Conservation (phyloP, 2,797 vertebrate species). For the Sebastes cheni region DNA sequence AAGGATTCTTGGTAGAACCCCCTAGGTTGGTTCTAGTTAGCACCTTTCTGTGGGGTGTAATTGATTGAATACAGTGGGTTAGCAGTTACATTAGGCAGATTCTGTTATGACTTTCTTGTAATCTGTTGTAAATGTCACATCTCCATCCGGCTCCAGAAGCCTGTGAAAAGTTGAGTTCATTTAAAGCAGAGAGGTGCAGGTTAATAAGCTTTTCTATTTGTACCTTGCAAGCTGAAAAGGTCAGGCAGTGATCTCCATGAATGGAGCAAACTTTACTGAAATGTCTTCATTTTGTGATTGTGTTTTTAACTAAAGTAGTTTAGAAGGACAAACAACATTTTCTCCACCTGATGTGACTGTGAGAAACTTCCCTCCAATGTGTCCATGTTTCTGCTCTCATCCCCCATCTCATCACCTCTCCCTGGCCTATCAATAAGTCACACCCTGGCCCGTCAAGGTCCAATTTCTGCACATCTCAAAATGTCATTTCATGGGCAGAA, state of each 20-base stretch:
- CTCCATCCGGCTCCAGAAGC: not conserved
- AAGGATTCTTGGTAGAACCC: fast-evolving
- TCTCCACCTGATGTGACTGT: not conserved
- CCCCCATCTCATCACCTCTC: constrained; percentile 1
- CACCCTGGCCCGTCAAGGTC: constrained; percentile 6
- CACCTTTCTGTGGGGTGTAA: not conserved
- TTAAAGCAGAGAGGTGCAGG: not conserved
- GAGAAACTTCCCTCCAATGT: not conserved
- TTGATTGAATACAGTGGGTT: not conserved
- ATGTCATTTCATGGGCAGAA: constrained; percentile 43
- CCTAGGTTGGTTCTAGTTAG: not conserved
- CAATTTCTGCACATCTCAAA: constrained; percentile 31
- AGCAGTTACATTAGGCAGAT: not conserved
- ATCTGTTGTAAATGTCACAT: constrained; percentile 34
- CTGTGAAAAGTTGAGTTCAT: constrained; percentile 1
- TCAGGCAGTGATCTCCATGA: not conserved
- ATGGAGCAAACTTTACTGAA: constrained; percentile 4
- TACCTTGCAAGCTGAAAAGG: constrained; percentile 11
- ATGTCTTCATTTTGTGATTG: constrained; percentile 6
- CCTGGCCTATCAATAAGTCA: constrained; percentile 13
- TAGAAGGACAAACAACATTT: not conserved
- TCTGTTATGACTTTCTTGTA: not conserved
- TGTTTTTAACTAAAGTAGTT: not conserved
- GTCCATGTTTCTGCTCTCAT: not conserved
- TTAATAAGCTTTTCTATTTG: constrained; percentile 32